Percentiles rank a stretch among this genome's conserved stretches.
Evolutionary conservation across 1,140 invertebrate genomes (phyloP).

Genomic region (Caerostris extrusa): DNA sequence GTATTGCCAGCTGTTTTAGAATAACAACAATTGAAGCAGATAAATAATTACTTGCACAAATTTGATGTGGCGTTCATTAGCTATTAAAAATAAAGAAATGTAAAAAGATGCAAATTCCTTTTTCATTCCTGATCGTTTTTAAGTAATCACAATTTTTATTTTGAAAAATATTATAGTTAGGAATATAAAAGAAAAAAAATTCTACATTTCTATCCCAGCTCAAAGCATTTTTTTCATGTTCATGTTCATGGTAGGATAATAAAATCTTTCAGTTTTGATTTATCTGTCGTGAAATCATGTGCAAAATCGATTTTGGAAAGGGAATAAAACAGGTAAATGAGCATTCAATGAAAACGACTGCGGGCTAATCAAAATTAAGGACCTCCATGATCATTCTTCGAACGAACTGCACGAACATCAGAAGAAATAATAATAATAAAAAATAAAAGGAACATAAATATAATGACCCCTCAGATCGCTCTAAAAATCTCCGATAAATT

Average conservation of each 20-base stretch:
- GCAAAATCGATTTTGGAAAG: neutral
- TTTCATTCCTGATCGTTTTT: no score
- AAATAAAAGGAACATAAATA: neutral
- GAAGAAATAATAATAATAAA: neutral
- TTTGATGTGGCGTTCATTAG: no score
- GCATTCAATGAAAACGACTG: neutral
- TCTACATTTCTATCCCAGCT: no score
- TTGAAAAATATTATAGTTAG: no score
- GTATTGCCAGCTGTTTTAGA: no score
- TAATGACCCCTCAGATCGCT: neutral
- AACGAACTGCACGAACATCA: neutral
- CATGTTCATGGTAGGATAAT: neutral
- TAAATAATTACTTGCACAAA: no score
- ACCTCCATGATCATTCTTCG: neutral
- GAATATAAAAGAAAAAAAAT: no score
- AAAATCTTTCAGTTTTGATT: neutral
- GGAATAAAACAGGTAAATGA: neutral
- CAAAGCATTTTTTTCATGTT: no score
- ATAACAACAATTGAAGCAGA: no score
- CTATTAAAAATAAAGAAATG: no score
- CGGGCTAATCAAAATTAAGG: neutral
- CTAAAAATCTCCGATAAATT: slow-evolving; percentile 1
- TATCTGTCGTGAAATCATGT: neutral
- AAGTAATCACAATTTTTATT: no score
- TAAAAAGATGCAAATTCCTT: no score